These are phyloP conservation scores for Willisornis vidua DNA, from an alignment of 2,113 vertebrate genomes.

Conservation along the genomic window DNA sequence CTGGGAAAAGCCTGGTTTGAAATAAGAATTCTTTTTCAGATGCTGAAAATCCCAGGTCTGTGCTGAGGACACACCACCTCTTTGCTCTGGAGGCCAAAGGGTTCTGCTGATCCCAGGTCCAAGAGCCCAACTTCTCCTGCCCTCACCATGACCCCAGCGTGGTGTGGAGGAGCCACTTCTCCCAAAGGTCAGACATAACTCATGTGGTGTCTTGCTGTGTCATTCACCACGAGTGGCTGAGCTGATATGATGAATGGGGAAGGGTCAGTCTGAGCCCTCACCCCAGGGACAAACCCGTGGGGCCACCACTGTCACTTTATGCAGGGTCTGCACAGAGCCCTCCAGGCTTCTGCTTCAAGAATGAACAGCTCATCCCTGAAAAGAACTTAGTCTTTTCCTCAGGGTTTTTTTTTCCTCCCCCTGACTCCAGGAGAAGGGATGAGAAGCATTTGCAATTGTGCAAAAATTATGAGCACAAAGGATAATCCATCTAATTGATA, in stretches of 20 bases:
- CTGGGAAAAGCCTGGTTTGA: neutral
- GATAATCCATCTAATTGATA: neutral
- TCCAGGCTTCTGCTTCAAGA: neutral
- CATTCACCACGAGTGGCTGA: neutral
- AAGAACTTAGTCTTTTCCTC: neutral
- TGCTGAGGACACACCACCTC: neutral
- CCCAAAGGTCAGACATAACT: slow-evolving; percentile 26
- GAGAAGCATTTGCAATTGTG: neutral
- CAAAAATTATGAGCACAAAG: neutral
- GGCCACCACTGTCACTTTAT: neutral
- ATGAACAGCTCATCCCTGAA: neutral
- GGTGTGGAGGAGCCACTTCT: neutral
- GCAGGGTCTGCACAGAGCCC: neutral
- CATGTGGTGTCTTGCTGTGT: slow-evolving; percentile 20
- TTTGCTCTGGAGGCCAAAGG: neutral
- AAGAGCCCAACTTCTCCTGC: neutral
- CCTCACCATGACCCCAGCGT: slow-evolving; percentile 11
- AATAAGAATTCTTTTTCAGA: neutral
- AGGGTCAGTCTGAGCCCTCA: neutral
- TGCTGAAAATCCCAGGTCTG: neutral
- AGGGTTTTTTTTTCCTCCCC: too few species aligned
- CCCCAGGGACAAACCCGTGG: neutral
- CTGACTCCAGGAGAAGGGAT: neutral
- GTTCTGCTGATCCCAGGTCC: neutral
- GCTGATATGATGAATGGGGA: neutral